Evolutionary conservation across 2,113 vertebrate genomes (phyloP).

Genomic region (Alexandromys fortis): DNA sequence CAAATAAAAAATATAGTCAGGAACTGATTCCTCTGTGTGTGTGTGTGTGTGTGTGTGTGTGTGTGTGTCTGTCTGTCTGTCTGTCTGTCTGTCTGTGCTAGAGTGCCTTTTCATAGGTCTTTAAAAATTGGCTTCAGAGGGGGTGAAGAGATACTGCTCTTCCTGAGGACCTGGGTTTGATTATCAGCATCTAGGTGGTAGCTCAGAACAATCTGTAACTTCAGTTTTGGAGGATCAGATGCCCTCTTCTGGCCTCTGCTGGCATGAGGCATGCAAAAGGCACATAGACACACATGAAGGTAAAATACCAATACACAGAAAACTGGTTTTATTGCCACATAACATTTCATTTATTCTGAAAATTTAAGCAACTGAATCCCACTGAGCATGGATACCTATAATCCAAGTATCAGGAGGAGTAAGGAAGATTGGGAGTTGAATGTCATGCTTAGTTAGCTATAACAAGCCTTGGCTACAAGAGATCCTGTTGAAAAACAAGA

Average conservation of each 20-base stretch:
- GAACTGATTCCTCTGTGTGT: background rate
- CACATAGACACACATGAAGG: background rate
- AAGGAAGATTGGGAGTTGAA: background rate
- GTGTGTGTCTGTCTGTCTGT: too few relatives aligned
- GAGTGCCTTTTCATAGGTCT: background rate
- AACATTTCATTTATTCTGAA: conserved; percentile 23
- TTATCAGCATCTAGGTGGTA: background rate
- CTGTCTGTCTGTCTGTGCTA: background rate
- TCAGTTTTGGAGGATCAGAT: background rate
- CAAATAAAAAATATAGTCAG: background rate
- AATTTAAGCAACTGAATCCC: conserved; percentile 32
- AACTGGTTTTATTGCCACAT: background rate
- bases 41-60: too few relatives aligned
- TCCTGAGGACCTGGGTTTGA: background rate
- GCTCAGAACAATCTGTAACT: background rate
- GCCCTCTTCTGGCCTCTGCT: background rate
- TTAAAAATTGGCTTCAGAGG: background rate
- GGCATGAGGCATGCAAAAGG: background rate
- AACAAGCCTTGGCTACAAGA: background rate
- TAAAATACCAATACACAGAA: background rate
- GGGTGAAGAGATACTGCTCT: background rate
- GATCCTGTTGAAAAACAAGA: background rate
- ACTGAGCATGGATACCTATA: background rate
- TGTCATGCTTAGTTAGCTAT: background rate
- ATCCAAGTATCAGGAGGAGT: background rate